Percentiles rank a stretch among this genome's conserved stretches.
These are phyloP conservation scores for Turritopsis rubra DNA, from an alignment of 30 jellyfish, hydroid and myxozoan genomes.

Conservation along the genomic window DNA sequence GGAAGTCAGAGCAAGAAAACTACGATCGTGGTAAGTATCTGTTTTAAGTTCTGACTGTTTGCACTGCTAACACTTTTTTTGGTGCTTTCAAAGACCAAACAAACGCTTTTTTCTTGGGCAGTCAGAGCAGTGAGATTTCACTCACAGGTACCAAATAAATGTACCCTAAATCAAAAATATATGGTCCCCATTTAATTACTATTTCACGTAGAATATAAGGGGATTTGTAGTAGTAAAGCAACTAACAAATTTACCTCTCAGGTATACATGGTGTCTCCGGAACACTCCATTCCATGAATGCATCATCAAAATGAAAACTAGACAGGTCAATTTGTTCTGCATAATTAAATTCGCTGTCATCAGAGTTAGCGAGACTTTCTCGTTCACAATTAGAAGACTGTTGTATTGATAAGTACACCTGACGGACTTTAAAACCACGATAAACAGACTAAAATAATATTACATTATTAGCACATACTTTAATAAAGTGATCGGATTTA, in stretches of 20 bases:
- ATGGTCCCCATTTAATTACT: no score
- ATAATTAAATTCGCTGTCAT: conserved; percentile 46
- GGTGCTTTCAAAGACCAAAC: no score
- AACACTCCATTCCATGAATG: conserved; percentile 49
- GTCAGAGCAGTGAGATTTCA: no score
- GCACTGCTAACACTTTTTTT: no score
- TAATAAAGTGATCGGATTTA: neutral
- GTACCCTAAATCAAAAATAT: no score
- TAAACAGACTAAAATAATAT: conserved; percentile 33
- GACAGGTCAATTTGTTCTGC: conserved; percentile 59
- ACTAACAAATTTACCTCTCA: conserved; percentile 21
- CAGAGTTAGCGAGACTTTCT: conserved; percentile 5
- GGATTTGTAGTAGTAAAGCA: neutral
- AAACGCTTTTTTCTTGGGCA: no score
- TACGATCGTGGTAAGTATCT: no score
- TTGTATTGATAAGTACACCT: conserved; percentile 17
- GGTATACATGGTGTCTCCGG: conserved; percentile 41
- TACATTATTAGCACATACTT: neutral
- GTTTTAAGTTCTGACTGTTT: no score
- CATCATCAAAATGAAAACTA: conserved; percentile 51
- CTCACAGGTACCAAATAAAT: no score
- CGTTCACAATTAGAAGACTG: conserved; percentile 23
- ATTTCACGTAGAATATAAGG: neutral
- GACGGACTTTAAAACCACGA: conserved; percentile 58
- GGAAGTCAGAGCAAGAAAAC: no score